phyloP scores from a whole-genome alignment of 2,113 vertebrate genomes.

The Sclerurus mexicanus region DNA sequence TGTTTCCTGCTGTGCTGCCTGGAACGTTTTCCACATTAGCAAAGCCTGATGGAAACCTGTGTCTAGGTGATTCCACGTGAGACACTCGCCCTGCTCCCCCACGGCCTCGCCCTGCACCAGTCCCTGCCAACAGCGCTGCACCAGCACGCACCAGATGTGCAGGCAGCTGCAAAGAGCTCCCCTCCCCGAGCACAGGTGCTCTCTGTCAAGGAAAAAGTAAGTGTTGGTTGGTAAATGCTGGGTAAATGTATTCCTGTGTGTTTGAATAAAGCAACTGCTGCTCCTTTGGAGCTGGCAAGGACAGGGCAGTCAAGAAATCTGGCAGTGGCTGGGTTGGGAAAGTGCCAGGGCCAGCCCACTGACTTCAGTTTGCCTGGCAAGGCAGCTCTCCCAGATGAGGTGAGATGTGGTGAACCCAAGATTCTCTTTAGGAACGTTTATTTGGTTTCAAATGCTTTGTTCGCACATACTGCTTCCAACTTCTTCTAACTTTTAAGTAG shows the following conservation, averaged over 20 bases:
- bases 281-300: not conserved
- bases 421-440: not conserved
- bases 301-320: not conserved
- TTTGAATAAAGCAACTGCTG: accelerated
- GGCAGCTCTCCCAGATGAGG: not conserved
- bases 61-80: accelerated
- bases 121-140: not conserved
- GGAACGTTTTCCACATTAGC: no score
- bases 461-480: not conserved
- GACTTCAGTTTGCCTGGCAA: not conserved
- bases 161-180: not conserved
- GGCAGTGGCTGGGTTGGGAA: not conserved
- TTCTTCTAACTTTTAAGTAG: not conserved
- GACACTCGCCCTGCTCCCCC: accelerated
- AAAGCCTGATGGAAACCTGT: not conserved
- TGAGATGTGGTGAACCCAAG: not conserved
- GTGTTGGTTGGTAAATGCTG: not conserved
- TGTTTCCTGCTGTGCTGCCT: not conserved
- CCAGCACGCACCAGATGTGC: not conserved
- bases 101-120: accelerated
- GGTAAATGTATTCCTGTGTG: accelerated
- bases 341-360: not conserved
- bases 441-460: not conserved
- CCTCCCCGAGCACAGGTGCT: not conserved
- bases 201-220: conserved; percentile 22